These are phyloP conservation scores for Drosophila formosana DNA, from an alignment of 2,888 invertebrate species.

Conservation along the genomic window DNA sequence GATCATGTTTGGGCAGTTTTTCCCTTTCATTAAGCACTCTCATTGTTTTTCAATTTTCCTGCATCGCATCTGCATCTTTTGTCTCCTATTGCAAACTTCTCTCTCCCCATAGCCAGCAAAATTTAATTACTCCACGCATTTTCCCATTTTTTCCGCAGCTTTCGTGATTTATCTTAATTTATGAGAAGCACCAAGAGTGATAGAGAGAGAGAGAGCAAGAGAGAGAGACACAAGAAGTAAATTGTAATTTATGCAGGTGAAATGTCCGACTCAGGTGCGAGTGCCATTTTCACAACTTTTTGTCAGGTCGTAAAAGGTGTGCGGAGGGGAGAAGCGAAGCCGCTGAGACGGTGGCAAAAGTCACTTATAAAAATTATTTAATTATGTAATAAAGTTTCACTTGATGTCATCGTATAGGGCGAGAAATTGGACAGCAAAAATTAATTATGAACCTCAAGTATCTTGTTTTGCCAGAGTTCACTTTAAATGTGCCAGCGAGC, in stretches of 20 bases:
- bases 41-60: conserved; percentile 53
- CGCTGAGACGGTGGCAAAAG: conserved; percentile 38
- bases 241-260: conserved; percentile 68
- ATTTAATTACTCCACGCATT: conserved; percentile 68
- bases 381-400: conserved; percentile 74
- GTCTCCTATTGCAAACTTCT: not conserved
- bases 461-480: not conserved
- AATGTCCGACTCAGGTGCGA: conserved; percentile 35
- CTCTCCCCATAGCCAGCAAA: conserved; percentile 9
- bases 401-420: conserved; percentile 38
- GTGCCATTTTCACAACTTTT: conserved; percentile 45
- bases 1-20: conserved; percentile 49
- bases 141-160: conserved; percentile 50
- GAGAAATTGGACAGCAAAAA: conserved; percentile 59
- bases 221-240: conserved; percentile 13
- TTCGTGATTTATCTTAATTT: conserved; percentile 70
- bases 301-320: conserved; percentile 40
- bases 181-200: conserved; percentile 28
- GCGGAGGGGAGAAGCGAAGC: not conserved
- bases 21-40: conserved; percentile 66
- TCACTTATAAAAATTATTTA: conserved; percentile 65
- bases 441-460: conserved; percentile 57
- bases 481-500: not conserved
- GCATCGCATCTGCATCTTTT: conserved; percentile 15
- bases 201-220: not conserved